Base-by-base conservation (phyloP, 1,140 invertebrate species). In the Cyrtorhinus lividipennis region DNA sequence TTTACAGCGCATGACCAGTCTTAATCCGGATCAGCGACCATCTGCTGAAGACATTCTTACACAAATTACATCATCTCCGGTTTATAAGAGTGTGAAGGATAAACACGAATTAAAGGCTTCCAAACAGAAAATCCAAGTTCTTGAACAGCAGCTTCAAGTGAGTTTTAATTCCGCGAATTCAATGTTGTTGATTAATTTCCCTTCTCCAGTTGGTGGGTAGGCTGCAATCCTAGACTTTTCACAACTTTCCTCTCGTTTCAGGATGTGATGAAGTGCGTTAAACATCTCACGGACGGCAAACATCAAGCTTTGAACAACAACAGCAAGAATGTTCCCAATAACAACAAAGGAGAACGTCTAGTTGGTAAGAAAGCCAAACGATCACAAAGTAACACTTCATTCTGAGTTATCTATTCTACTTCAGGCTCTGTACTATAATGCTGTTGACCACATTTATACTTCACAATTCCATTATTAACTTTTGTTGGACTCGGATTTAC, bases 331-430 rank as follows among this genome's bases (percentile, higher is more conserved):
- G 23, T 22, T n/a, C 22, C 20, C 22, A 61, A 61, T 24, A 61
- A 64, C 59, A 64, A 64, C 45, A 64, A 64, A 61, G 63, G 63
- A 18, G 63, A 64, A 25, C 38, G 63, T 26, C 59, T 64, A 23
- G 56, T 64, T 46, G 63, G 63, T 20, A 64, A 64, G 38, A 64
- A 64, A 56, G 59, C 38, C 24, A 64, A 64, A 48, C 24, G 63
- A 13, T 61, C 63, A 18, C 56, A 45, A 59, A 63, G 62, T 48
- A 45, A 30, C 8, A 63, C 56, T 24, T 58, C 26, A n/a, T 63
- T 63, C 59, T 63, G 59, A 56, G 30, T 24, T 27, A 38, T 15
- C 30, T n/a, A n/a, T n/a, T n/a, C n/a, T n/a, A n/a, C 30, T 38
- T 38, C 30, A 38, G 15, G 30, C 30, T 15, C 30, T n/a, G 15